Conservation (phyloP, 1,140 invertebrate species). For the Vollenhovia emeryi region DNA sequence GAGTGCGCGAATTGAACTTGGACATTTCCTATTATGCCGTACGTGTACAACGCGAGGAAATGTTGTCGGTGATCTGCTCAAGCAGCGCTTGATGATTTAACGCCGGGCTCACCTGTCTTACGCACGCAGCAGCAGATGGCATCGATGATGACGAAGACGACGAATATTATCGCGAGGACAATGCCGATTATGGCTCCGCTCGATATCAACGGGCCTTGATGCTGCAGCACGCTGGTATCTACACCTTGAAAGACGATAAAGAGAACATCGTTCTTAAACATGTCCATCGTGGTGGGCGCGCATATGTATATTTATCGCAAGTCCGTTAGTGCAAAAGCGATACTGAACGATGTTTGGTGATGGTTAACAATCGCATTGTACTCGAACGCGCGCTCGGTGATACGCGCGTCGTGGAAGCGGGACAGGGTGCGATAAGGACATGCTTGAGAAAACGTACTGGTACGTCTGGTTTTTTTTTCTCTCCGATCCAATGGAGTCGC, state of each 20-base stretch:
- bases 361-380: conserved; percentile 49
- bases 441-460: conserved; percentile 79
- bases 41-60: not conserved
- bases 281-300: not conserved
- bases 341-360: conserved; percentile 83
- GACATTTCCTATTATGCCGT: not conserved
- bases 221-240: conserved; percentile 86
- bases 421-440: not conserved
- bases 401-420: not conserved
- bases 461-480: too few species aligned
- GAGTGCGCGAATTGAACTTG: not conserved
- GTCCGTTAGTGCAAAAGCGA: conserved; percentile 84
- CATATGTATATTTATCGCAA: conserved; percentile 55
- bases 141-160: conserved; percentile 92
- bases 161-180: conserved; percentile 89
- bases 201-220: conserved; percentile 88
- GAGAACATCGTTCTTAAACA: conserved; percentile 56
- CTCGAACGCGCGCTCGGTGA: not conserved
- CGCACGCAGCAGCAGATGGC: conserved; percentile 90
- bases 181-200: conserved; percentile 92
- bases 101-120: conserved; percentile 83
- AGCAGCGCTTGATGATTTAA: conserved; percentile 27
- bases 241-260: conserved; percentile 85
- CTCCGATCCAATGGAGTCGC: not conserved
- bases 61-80: not conserved